Base-by-base conservation (phyloP, 2,888 invertebrate genomes). In the Drosophila meridiana region DNA sequence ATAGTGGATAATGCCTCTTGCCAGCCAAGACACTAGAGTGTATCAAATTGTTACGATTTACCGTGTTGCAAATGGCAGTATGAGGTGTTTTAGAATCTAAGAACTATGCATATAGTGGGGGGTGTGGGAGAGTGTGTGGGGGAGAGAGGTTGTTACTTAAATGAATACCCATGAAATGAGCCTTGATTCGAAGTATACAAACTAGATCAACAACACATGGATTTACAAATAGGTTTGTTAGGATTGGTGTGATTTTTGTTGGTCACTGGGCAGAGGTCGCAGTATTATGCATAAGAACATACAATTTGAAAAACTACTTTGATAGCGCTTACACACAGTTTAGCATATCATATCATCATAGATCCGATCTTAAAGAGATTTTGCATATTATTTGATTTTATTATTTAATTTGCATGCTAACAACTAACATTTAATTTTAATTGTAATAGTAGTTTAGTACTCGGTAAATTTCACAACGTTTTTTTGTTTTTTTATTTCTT, bases 391-490 rank as follows among this genome's bases (percentile, higher is more conserved):
- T 11, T 34, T 53, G 11, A 36, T 30, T 32, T 26, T 30, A 13
- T 40, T 20, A 52, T 73, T 75, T 66, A 71, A 63, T 75, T 85
- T 76, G 69, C 73, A 73, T 78, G 81, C 80, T 79, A 83, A 73
- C 70, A 82, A 83, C 84, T 89, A 89, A 84, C 84, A 87, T 89
- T 87, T 73, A 88, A 76, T 74, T 75, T 74, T 71, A 88, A 74
- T 82, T 84, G 42, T 80, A 79, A 76, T 73, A 69, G 38, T 63
- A 63, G 61, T 69, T 67, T 64, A 58, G 55, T 64, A 58, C 40
- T 38, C 45, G 40, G 70, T 77, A 64, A 71, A 71, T 72, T 82
- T 86, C 81, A 86, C 83, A 84, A 83, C 76, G 28, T 38, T 38
- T 55, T 55, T 55, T 38, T 14, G 6, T 11, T 30, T 28, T 2